Evolutionary conservation across 2,797 vertebrate genomes (phyloP), one percentile per base, ranked within the genome.

Genomic region (Pangasius djambal): DNA sequence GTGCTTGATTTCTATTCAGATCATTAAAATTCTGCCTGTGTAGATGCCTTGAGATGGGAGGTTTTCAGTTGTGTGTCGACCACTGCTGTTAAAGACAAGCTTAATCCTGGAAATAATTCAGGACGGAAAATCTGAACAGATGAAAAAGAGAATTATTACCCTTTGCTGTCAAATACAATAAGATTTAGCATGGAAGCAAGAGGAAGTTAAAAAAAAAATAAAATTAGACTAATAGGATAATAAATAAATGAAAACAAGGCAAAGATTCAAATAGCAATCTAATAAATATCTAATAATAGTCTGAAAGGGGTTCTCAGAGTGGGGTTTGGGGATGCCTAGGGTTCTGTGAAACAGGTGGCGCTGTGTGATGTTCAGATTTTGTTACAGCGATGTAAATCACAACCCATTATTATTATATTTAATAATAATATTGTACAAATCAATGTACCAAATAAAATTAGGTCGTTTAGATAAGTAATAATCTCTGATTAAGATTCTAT

Each of bases 401-500:
- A 59, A 22, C 31, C 16, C 9, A 63, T 6, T 67, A 16, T 34
- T 44, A 22, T 87, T 40, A 13, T 87, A 52, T 16, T 55, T 79
- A n/a, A n/a, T n/a, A n/a, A 22, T 79, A 57, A 34, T 79, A 79
- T 57, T 79, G n/a, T 22, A 34, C 75, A 52, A 52, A 75, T 52
- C 15, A 79, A 9, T 31, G 15, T 52, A 9, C 48, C 7, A 20
- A 34, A 31, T 55, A 57, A 52, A 78, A 78, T 52, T 7, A 52
- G 28, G 15, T 78, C 2, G n/a, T 52, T 78, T 52, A 16, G 28
- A 75, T 28, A 44, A 75, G 25, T 18, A 52, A 18, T 78, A 15
- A 78, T 22, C n/a, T 22, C 72, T 86, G 37, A 89, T 31, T 52
- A 28, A n/a, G 89, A 89, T 89, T 70, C 91, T 85, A 77, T 50